A percentile compares a stretch with the other conserved stretches of the same genome.
phyloP scores from a whole-genome alignment of 2,113 vertebrate genomes.

The Chionis minor region DNA sequence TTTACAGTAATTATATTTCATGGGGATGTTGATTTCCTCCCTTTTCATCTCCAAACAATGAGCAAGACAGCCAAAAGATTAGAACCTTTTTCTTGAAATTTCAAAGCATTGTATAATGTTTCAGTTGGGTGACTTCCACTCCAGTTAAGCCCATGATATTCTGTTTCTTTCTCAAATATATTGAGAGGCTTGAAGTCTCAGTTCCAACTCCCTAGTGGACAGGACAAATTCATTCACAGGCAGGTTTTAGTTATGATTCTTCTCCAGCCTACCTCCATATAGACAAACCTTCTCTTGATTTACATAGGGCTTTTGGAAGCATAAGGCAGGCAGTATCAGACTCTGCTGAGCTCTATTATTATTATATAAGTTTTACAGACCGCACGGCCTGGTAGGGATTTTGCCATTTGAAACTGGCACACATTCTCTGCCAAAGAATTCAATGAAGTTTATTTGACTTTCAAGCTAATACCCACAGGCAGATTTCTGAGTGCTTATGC shows the following conservation, averaged over 20 bases:
- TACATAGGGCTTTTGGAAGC: slow-evolving; percentile 7
- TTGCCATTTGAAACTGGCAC: slow-evolving; percentile 51
- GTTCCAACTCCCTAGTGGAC: neutral
- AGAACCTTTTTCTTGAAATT: slow-evolving; percentile 61
- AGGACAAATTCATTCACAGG: slow-evolving; percentile 18
- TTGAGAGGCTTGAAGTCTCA: neutral
- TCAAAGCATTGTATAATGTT: slow-evolving; percentile 67
- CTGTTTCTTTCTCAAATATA: neutral
- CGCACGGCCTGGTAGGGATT: slow-evolving; percentile 1
- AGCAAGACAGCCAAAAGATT: slow-evolving; percentile 63
- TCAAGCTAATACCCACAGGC: slow-evolving; percentile 53
- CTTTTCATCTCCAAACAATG: slow-evolving; percentile 80
- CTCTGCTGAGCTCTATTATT: slow-evolving; percentile 11
- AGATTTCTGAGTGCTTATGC: slow-evolving; percentile 36
- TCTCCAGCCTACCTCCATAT: neutral
- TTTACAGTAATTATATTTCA: slow-evolving; percentile 52
- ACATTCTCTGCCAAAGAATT: slow-evolving; percentile 38
- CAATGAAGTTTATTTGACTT: slow-evolving; percentile 59
- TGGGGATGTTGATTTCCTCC: slow-evolving; percentile 63
- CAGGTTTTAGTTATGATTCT: neutral
- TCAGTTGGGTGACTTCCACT: slow-evolving; percentile 61
- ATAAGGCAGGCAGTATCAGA: neutral
- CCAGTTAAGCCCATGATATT: slow-evolving; percentile 15
- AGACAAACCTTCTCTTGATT: slow-evolving; percentile 8
- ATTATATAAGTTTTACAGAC: slow-evolving; percentile 46